A percentile compares a stretch with the other conserved stretches of the same genome.
These are phyloP conservation scores for Cassiopea andromeda DNA, from an alignment of 30 jellyfish, hydroid and myxozoan species.

Conservation along the genomic window DNA sequence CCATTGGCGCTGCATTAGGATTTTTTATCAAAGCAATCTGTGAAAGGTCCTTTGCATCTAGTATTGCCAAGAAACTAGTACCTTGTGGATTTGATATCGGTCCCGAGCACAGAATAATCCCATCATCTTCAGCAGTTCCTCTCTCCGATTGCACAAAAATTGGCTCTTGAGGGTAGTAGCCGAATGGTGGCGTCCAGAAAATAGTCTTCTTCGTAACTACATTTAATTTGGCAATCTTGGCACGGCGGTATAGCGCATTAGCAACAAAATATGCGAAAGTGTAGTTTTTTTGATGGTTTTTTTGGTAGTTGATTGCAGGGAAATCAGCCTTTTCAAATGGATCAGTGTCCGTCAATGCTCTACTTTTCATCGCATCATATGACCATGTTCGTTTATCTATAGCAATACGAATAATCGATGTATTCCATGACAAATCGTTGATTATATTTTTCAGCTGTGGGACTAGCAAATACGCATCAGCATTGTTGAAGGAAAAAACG, in stretches of 20 bases:
- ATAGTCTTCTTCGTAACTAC: conserved; percentile 39
- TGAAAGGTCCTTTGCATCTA: conserved; percentile 51
- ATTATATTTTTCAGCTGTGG: conserved; percentile 24
- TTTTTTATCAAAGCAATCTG: conserved; percentile 62
- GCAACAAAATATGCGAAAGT: conserved; percentile 46
- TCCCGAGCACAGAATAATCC: conserved; percentile 62
- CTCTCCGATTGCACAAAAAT: conserved; percentile 46
- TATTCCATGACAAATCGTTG: conserved; percentile 27
- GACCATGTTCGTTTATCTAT: conserved; percentile 56
- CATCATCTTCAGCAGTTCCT: conserved; percentile 55
- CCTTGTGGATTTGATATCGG: conserved; percentile 64
- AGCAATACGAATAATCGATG: conserved; percentile 63
- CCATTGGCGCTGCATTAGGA: conserved; percentile 59
- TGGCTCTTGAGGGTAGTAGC: conserved; percentile 76
- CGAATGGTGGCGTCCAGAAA: conserved; percentile 63
- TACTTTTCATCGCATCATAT: conserved; percentile 35
- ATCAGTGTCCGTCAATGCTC: conserved; percentile 17
- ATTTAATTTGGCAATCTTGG: conserved; percentile 51
- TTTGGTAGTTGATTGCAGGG: conserved; percentile 48
- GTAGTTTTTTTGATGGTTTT: conserved; percentile 54
- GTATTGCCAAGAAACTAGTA: conserved; percentile 54
- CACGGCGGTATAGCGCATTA: conserved; percentile 46
- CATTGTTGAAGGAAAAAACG: conserved; percentile 55
- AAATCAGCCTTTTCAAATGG: conserved; percentile 59
- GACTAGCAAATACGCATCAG: conserved; percentile 45